A percentile compares a stretch with the other conserved stretches of the same genome.
Conservation (phyloP, 1,140 invertebrate species). For the Samia ricini region DNA sequence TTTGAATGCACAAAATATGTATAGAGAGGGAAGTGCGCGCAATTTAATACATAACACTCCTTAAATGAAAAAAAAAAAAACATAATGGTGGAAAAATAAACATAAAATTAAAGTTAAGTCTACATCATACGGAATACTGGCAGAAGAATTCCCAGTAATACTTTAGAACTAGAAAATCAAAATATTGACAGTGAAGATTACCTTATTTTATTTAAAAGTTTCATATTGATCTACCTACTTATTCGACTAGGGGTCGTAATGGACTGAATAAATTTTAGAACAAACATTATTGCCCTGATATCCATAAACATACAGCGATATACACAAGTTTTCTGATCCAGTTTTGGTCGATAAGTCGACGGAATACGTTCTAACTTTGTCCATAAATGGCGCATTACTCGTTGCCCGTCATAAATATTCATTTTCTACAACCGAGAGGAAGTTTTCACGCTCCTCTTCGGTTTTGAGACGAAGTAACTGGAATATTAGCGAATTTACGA, state of each 20-base stretch:
- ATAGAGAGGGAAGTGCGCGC: too few species aligned
- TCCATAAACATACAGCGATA: not conserved
- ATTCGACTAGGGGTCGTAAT: not conserved
- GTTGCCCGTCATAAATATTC: slow-evolving; percentile 73
- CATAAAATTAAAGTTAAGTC: too few species aligned
- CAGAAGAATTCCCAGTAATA: too few species aligned
- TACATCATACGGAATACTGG: too few species aligned
- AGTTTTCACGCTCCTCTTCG: slow-evolving; percentile 60
- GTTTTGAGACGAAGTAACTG: slow-evolving; percentile 48
- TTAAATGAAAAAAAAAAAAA: too few species aligned
- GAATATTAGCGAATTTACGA: slow-evolving; percentile 75
- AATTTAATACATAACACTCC: too few species aligned
- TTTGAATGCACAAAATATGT: too few species aligned
- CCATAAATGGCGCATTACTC: slow-evolving; percentile 68
- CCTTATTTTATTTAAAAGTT: too few species aligned
- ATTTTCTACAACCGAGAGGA: slow-evolving; percentile 67
- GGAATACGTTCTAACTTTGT: slow-evolving; percentile 60
- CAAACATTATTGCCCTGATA: not conserved
- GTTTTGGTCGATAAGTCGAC: slow-evolving; percentile 51
- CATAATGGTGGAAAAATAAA: too few species aligned
- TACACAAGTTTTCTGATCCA: slow-evolving; percentile 25
- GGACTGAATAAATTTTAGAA: not conserved
- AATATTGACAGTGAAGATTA: too few species aligned
- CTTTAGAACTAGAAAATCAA: too few species aligned
- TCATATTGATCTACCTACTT: not conserved